These are phyloP conservation scores for Chaetura pelagica DNA, from an alignment of 2,113 vertebrate genomes.

Conservation along the genomic window DNA sequence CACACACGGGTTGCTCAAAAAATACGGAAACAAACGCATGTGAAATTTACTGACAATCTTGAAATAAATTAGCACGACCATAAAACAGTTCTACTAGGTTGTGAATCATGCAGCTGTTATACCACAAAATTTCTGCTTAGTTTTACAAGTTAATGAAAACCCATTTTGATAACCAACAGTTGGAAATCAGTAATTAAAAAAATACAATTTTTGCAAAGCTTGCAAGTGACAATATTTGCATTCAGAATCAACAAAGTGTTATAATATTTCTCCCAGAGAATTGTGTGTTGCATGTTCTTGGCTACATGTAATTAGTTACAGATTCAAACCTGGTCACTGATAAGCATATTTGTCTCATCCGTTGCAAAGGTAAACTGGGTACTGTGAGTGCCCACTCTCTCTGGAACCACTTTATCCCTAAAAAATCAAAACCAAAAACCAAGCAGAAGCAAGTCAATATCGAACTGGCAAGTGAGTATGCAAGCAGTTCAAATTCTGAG, in stretches of 20 bases:
- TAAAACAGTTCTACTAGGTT: background rate
- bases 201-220: background rate
- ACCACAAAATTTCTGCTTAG: background rate
- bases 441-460: background rate
- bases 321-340: slow-evolving; percentile 85
- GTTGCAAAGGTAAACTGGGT: slow-evolving; percentile 86
- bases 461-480: background rate
- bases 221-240: background rate
- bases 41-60: background rate
- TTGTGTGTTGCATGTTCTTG: background rate
- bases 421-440: background rate
- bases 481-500: background rate
- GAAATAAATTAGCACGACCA: background rate
- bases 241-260: background rate
- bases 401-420: slow-evolving; percentile 89
- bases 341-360: slow-evolving; percentile 74
- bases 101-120: background rate
- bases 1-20: background rate
- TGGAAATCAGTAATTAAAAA: background rate
- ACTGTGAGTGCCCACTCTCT: slow-evolving; percentile 75
- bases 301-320: background rate
- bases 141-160: background rate
- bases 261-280: background rate
- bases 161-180: background rate
- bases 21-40: background rate